Percentiles rank a stretch among this genome's conserved stretches.
These are phyloP conservation scores for Noctua fimbriata DNA, from an alignment of 2,888 invertebrate genomes.

Conservation along the genomic window DNA sequence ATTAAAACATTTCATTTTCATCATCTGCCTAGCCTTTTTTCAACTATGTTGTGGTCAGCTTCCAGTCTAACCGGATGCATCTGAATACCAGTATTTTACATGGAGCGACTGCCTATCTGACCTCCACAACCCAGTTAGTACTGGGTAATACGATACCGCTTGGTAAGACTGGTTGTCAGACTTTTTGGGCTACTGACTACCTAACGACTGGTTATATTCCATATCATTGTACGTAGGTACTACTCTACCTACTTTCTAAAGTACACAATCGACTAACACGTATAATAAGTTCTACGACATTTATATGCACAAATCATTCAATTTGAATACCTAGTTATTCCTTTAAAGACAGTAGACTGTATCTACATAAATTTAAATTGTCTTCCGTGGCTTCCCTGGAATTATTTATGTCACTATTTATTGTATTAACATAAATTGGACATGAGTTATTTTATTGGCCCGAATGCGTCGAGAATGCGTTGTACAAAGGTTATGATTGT, in stretches of 20 bases:
- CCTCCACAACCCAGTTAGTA: too few species aligned
- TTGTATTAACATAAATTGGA: constrained; percentile 91
- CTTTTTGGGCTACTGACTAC: too few species aligned
- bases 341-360: constrained; percentile 77
- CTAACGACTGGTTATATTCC: too few species aligned
- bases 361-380: constrained; percentile 88
- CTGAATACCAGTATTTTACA: too few species aligned
- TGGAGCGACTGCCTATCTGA: too few species aligned
- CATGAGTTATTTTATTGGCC: constrained; percentile 90
- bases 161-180: too few species aligned
- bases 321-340: constrained; percentile 74
- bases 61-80: too few species aligned
- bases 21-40: too few species aligned
- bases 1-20: constrained; percentile 4
- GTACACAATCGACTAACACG: constrained; percentile 33
- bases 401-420: constrained; percentile 90
- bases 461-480: constrained; percentile 85
- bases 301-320: constrained; percentile 81
- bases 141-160: too few species aligned
- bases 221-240: not conserved
- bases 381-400: constrained; percentile 81
- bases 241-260: constrained; percentile 28
- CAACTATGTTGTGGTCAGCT: too few species aligned
- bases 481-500: constrained; percentile 88
- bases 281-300: constrained; percentile 45